A percentile compares a stretch with the other conserved stretches of the same genome.
Conservation (phyloP, 1,140 invertebrate genomes). For the Drosophila nigrodunni region DNA sequence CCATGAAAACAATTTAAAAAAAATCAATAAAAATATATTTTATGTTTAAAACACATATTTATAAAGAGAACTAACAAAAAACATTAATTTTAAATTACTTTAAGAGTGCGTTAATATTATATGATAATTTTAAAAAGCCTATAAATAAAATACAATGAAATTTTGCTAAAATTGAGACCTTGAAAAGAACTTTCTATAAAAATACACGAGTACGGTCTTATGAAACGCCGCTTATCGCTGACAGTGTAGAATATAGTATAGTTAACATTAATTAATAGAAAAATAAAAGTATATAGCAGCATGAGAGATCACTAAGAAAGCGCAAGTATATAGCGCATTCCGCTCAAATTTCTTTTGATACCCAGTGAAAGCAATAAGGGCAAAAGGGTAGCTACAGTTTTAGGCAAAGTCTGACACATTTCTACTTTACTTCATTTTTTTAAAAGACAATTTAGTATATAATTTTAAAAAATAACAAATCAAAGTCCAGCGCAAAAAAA, state of each 20-base stretch:
- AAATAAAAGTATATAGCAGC: slow-evolving; percentile 34
- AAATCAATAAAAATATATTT: background rate
- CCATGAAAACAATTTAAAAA: background rate
- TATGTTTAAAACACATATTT: background rate
- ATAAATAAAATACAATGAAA: too few relatives aligned
- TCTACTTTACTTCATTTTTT: too few relatives aligned
- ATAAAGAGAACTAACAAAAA: too few relatives aligned
- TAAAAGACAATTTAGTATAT: too few relatives aligned
- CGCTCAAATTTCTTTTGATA: slow-evolving; percentile 2
- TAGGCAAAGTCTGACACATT: too few relatives aligned
- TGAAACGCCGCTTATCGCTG: slow-evolving; percentile 55
- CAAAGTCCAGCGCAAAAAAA: slow-evolving; percentile 1
- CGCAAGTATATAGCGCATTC: slow-evolving; percentile 65
- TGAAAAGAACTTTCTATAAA: slow-evolving; percentile 22
- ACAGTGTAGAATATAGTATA: background rate
- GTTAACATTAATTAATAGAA: slow-evolving; percentile 49
- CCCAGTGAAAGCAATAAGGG: background rate
- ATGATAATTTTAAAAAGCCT: too few relatives aligned
- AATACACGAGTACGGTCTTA: slow-evolving; percentile 30
- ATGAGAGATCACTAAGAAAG: slow-evolving; percentile 40
- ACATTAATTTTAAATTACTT: too few relatives aligned
- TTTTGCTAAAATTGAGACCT: background rate
- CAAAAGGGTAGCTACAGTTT: background rate
- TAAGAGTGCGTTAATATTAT: too few relatives aligned
- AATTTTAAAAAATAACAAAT: background rate